Evolutionary conservation across 2,797 vertebrate genomes (phyloP).

Genomic region (Selene dorsalis): DNA sequence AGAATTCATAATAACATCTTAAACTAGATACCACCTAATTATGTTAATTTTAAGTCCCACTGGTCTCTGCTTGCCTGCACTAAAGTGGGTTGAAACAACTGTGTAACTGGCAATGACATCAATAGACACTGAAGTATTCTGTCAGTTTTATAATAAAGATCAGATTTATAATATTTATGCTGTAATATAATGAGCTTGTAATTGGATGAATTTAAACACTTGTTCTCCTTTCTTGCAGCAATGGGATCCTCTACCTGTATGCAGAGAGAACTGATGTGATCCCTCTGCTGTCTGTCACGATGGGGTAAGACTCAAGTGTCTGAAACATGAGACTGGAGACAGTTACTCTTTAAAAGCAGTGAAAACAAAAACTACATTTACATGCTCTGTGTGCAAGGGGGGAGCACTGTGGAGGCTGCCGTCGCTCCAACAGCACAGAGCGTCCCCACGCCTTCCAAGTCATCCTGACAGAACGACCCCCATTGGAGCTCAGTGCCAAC

Average conservation of each 20-base stretch:
- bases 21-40: not conserved
- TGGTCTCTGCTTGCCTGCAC: too few relatives aligned
- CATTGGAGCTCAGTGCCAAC: constrained; percentile 92
- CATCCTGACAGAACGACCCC: constrained; percentile 91
- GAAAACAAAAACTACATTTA: not conserved
- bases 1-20: not conserved
- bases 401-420: constrained; percentile 96
- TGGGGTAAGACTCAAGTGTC: constrained; percentile 88
- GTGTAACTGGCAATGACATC: not conserved
- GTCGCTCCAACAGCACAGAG: constrained; percentile 92
- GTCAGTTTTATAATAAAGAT: not conserved
- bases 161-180: not conserved
- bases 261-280: constrained; percentile 90
- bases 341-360: not conserved
- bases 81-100: too few relatives aligned
- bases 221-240: constrained; percentile 81
- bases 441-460: constrained; percentile 96
- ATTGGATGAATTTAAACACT: not conserved
- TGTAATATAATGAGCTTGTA: not conserved
- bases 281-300: constrained; percentile 92
- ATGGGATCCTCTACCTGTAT: constrained; percentile 94
- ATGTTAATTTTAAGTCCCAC: too few relatives aligned
- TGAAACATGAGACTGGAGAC: not conserved
- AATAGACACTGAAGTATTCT: not conserved
- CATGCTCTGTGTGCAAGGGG: constrained; percentile 82